Evolutionary conservation across 1,140 invertebrate genomes (phyloP), one percentile per base, ranked within the genome.

Genomic region (Steinernema feltiae): DNA sequence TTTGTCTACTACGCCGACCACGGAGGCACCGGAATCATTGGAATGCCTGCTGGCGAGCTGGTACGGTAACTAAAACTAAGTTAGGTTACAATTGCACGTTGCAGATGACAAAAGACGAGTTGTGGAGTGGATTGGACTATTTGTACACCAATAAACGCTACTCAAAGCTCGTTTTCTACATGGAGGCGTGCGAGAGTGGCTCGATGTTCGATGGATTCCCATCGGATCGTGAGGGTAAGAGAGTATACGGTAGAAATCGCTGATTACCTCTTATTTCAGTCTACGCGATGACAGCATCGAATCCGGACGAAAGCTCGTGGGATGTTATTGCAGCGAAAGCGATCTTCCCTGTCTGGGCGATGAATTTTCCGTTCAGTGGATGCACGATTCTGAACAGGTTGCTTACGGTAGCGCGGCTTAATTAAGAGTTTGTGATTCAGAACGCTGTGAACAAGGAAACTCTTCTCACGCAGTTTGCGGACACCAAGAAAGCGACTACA

Each of bases 1-100:
- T 91, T 91, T 87, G 88, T 91, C 1, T 90, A 90, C 81, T 91
- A 91, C 87, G 89, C 89, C 71, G 91, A 91, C 83, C 91, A 91
- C 84, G 91, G 91, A 48, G 90, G 88, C 27, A 88, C 89, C 21
- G 90, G 90, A 30, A 70, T 91, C 32, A 82, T 91, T 32, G 88
- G 86, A 35, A 91, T 91, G 83, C 90, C 90, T 1, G 63, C 79
- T 30, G 82, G 85, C 21, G 24, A 63, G 7, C 12, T 27, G 53
- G 53, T 63, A 63, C 7, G 53, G 24, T 15, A 3, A 3, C 53
- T 41, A 7, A 7, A 41, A 27, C 24, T n/a, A 7, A 63, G 24
- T 27, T 63, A 63, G 7, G 7, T 41, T 41, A n/a, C 41, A 46
- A 46, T n/a, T n/a, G n/a, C 41, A 12, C 18, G 46, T 0, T 80